Percentiles rank a stretch among this genome's conserved stretches.
Evolutionary conservation across 2,797 vertebrate species (phyloP).

Genomic region (Cyprinodon diabolis): DNA sequence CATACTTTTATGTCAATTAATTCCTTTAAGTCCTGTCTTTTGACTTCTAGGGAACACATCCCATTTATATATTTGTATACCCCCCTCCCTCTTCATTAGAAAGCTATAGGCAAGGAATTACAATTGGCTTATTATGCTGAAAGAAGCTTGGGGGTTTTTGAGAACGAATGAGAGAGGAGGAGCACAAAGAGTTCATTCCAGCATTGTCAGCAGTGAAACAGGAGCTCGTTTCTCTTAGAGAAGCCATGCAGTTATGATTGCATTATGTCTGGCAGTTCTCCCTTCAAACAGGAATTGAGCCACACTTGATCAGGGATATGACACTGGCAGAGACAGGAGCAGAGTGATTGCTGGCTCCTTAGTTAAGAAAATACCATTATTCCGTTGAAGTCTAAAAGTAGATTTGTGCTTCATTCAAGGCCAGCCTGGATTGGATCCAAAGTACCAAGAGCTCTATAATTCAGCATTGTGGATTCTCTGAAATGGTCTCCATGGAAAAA

Average conservation of each 20-base stretch:
- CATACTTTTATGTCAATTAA: constrained; percentile 23
- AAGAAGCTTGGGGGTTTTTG: constrained; percentile 50
- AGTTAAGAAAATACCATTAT: constrained; percentile 70
- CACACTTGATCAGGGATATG: constrained; percentile 70
- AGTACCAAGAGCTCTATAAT: constrained; percentile 54
- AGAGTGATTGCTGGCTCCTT: constrained; percentile 65
- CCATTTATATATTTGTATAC: background rate
- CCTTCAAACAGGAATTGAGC: constrained; percentile 70
- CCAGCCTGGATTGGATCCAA: constrained; percentile 45
- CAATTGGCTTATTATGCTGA: constrained; percentile 69
- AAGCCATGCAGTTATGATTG: constrained; percentile 73
- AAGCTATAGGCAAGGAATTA: constrained; percentile 65
- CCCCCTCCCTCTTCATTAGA: constrained; percentile 34
- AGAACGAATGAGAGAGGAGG: constrained; percentile 42
- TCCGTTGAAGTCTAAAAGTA: constrained; percentile 71
- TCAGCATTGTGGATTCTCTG: constrained; percentile 47
- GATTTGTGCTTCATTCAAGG: constrained; percentile 53
- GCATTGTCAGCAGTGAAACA: constrained; percentile 64
- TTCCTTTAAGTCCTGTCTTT: constrained; percentile 35
- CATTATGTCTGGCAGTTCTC: constrained; percentile 69
- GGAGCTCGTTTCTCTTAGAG: constrained; percentile 63
- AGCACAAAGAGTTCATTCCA: constrained; percentile 66
- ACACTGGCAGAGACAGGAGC: constrained; percentile 63
- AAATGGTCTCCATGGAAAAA: constrained; percentile 51
- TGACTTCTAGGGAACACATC: constrained; percentile 32